A percentile compares a stretch with the other conserved stretches of the same genome.
These are phyloP conservation scores for Gasterosteus aculeatus DNA, from an alignment of 2,113 vertebrate genomes.

Conservation along the genomic window DNA sequence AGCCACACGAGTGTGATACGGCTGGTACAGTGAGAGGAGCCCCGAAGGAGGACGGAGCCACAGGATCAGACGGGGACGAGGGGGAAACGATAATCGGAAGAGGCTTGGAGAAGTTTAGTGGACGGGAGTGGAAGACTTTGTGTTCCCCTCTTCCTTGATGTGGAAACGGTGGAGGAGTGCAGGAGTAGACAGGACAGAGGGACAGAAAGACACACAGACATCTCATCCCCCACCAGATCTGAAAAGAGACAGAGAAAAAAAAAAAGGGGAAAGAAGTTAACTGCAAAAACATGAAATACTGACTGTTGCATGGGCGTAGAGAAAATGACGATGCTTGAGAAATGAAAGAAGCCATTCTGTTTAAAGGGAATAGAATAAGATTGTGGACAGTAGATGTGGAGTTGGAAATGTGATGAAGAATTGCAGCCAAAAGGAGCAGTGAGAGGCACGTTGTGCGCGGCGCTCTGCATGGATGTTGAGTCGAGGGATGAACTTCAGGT, in stretches of 20 bases:
- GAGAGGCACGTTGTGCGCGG: background rate
- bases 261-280: background rate
- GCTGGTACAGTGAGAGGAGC: constrained; percentile 57
- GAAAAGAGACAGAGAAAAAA: constrained; percentile 40
- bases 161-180: constrained; percentile 76
- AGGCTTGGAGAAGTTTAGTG: constrained; percentile 56
- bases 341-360: background rate
- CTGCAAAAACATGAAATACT: too few relatives aligned
- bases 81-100: constrained; percentile 46
- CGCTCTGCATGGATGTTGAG: constrained; percentile 3
- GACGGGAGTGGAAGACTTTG: constrained; percentile 78
- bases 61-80: constrained; percentile 37
- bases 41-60: constrained; percentile 16
- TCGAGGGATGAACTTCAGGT: constrained; percentile 12
- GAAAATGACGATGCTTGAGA: background rate
- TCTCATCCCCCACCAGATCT: constrained; percentile 82
- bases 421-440: background rate
- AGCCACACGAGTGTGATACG: constrained; percentile 47
- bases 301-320: background rate
- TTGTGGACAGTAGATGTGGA: too few relatives aligned
- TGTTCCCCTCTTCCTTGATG: constrained; percentile 68
- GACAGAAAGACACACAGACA: constrained; percentile 50
- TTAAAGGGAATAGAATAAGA: background rate
- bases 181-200: constrained; percentile 60
- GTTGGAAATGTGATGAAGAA: background rate